Conservation (phyloP, 2,888 invertebrate species). For the Lepetodrilus schrolli region DNA sequence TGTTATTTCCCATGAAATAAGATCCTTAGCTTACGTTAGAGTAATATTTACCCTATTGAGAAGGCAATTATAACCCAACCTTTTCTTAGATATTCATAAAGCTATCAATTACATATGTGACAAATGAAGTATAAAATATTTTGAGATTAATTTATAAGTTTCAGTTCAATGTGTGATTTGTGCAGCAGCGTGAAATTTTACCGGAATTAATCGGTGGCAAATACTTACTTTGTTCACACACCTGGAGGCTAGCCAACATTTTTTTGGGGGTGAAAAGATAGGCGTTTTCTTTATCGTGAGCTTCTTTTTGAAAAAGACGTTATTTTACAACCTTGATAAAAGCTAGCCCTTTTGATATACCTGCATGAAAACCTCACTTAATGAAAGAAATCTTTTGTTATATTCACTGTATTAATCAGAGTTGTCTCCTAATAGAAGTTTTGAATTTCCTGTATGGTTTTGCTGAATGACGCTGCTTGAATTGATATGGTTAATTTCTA, state of each 20-base stretch:
- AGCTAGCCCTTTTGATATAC: not conserved
- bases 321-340: constrained; percentile 12
- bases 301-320: not conserved
- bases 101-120: too few relatives aligned
- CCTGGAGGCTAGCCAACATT: not conserved
- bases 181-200: not conserved
- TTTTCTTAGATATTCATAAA: too few relatives aligned
- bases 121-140: constrained; percentile 10
- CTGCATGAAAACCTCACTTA: not conserved
- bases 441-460: too few relatives aligned
- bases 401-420: not conserved
- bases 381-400: constrained; percentile 5
- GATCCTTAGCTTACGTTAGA: too few relatives aligned
- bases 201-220: too few relatives aligned
- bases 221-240: not conserved
- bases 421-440: too few relatives aligned
- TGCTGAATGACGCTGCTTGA: too few relatives aligned
- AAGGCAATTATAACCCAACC: too few relatives aligned
- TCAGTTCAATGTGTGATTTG: constrained; percentile 16
- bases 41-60: too few relatives aligned
- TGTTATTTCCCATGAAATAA: too few relatives aligned
- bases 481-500: too few relatives aligned
- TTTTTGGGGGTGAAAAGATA: constrained; percentile 10
- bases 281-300: not conserved
- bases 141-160: too few relatives aligned